Conservation (phyloP, 30 jellyfish, hydroid and myxozoan species). For the Chironex yamaguchii region DNA sequence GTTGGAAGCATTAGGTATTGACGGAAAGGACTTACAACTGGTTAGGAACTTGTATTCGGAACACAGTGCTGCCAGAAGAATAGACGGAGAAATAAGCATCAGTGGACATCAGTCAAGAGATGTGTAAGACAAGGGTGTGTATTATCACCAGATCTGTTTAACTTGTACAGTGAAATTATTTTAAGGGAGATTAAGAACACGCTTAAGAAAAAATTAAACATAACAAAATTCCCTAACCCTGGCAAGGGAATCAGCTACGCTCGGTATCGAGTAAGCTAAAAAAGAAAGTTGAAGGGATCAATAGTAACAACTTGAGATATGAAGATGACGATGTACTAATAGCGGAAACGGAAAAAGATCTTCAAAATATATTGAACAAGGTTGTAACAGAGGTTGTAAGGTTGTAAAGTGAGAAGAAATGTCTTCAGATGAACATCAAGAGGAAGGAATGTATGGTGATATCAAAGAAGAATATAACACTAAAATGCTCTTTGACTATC, state of each 20-base stretch:
- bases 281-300: conserved; percentile 6
- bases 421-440: conserved; percentile 8
- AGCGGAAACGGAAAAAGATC: conserved; percentile 43
- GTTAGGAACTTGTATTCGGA: not conserved
- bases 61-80: not conserved
- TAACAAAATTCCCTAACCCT: no score
- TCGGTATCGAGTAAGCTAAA: not conserved
- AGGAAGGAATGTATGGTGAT: not conserved
- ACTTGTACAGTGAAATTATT: not conserved
- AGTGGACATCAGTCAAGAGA: not conserved
- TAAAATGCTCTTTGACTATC: conserved; percentile 5
- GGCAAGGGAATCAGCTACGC: no score
- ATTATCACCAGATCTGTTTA: conserved; percentile 15
- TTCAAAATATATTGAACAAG: conserved; percentile 3
- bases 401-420: conserved; percentile 1
- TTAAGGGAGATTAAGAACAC: not conserved
- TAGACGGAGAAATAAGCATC: not conserved
- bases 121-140: conserved; percentile 11
- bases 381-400: conserved; percentile 30
- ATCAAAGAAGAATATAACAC: not conserved
- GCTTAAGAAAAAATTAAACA: not conserved
- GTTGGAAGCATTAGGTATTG: not conserved
- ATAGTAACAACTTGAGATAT: conserved; percentile 16
- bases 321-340: conserved; percentile 38
- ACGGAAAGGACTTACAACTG: conserved; percentile 2